Conservation (phyloP, 1,140 invertebrate genomes). For the Aporrectodea caliginosa region DNA sequence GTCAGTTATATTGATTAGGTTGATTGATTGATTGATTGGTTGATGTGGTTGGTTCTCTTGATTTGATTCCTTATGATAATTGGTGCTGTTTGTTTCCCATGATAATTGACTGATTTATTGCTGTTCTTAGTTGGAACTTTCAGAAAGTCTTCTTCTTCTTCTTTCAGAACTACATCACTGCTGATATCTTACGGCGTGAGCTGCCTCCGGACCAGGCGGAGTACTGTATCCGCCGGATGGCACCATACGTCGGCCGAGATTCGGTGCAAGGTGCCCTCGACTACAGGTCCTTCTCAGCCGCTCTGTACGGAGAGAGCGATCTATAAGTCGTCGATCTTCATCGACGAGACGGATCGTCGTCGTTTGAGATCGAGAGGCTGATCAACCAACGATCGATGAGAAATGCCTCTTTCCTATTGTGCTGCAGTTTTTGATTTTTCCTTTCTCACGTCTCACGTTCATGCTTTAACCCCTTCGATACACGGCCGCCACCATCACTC, state of each 20-base stretch:
- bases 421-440: background rate
- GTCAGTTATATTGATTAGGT: too few relatives aligned
- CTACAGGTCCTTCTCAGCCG: slow-evolving; percentile 98
- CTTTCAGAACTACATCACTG: slow-evolving; percentile 89
- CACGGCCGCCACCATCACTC: too few relatives aligned
- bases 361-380: too few relatives aligned
- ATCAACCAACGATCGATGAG: background rate
- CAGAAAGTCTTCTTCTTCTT: background rate
- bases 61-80: too few relatives aligned
- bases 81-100: too few relatives aligned
- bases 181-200: slow-evolving; percentile 93
- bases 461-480: background rate
- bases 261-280: slow-evolving; percentile 77
- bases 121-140: too few relatives aligned
- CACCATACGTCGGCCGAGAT: slow-evolving; percentile 75
- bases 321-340: slow-evolving; percentile 3
- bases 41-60: too few relatives aligned
- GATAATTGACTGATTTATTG: too few relatives aligned
- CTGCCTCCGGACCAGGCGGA: slow-evolving; percentile 97
- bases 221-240: slow-evolving; percentile 98
- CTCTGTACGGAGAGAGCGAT: slow-evolving; percentile 80
- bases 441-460: background rate
- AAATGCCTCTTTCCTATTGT: background rate
- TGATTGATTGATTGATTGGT: too few relatives aligned
- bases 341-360: background rate